These are phyloP conservation scores for Chelonus formosanus DNA, from an alignment of 2,888 invertebrate species.

Conservation along the genomic window DNA sequence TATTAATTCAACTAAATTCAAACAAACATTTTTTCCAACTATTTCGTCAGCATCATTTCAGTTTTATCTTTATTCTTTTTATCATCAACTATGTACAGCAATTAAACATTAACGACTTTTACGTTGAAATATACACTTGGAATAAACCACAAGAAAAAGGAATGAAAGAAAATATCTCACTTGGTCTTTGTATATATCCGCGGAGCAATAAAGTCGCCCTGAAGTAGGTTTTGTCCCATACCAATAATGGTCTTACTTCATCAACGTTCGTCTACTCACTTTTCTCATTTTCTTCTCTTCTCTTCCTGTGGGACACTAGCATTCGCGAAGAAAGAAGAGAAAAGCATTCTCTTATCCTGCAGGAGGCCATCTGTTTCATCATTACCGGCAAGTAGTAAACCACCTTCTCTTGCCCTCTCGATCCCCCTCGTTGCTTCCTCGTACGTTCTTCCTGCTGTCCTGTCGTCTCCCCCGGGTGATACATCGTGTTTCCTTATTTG, in stretches of 20 bases:
- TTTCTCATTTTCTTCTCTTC: slow-evolving; percentile 44
- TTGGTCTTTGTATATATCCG: slow-evolving; percentile 47
- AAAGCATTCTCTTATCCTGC: slow-evolving; percentile 46
- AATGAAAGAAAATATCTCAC: neutral
- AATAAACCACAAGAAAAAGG: neutral
- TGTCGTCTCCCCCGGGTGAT: slow-evolving; percentile 63
- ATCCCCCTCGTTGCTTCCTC: slow-evolving; percentile 27
- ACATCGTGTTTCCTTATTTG: slow-evolving; percentile 65
- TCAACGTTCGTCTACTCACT: slow-evolving; percentile 49
- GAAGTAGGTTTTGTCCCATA: slow-evolving; percentile 62
- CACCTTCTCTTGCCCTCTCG: slow-evolving; percentile 46
- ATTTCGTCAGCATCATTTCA: too few species aligned
- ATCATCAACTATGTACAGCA: too few species aligned
- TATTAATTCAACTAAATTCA: neutral
- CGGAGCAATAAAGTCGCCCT: slow-evolving; percentile 63
- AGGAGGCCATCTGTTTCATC: slow-evolving; percentile 65
- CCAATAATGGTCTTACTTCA: slow-evolving; percentile 64
- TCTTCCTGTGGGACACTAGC: slow-evolving; percentile 55
- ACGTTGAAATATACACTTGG: neutral
- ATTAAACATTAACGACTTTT: neutral
- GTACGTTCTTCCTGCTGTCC: slow-evolving; percentile 33
- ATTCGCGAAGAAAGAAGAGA: slow-evolving; percentile 22
- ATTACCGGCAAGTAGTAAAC: slow-evolving; percentile 63
- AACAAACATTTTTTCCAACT: too few species aligned
- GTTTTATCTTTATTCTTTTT: too few species aligned